phyloP scores from a whole-genome alignment of 2,113 vertebrate species.

The Stegostoma tigrinum region DNA sequence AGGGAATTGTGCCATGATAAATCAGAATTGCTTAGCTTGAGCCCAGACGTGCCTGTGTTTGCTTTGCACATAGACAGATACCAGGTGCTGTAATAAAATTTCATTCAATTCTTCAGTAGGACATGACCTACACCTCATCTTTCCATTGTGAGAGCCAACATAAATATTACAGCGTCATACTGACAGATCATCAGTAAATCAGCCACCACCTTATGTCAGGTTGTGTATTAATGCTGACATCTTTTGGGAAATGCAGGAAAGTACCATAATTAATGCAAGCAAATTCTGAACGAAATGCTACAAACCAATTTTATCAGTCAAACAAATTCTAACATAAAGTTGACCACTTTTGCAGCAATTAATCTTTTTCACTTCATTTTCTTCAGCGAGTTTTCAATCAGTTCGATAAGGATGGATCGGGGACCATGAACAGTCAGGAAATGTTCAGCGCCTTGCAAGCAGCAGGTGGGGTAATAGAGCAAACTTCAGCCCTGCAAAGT shows the following conservation, averaged over 20 bases:
- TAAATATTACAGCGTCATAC: too few species aligned
- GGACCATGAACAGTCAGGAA: constrained; percentile 9
- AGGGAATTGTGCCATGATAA: too few species aligned
- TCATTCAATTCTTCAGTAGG: too few species aligned
- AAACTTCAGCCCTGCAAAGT: not conserved
- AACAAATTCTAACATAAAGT: not conserved
- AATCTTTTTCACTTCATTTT: not conserved
- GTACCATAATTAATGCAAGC: not conserved
- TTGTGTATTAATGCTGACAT: not conserved
- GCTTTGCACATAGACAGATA: too few species aligned
- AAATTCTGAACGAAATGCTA: not conserved
- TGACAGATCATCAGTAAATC: too few species aligned
- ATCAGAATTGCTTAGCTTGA: too few species aligned
- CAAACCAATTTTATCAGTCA: not conserved
- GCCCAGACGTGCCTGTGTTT: too few species aligned
- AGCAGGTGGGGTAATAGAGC: not conserved
- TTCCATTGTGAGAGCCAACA: too few species aligned
- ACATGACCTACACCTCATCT: too few species aligned
- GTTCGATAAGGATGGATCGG: constrained; percentile 23
- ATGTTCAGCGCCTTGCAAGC: not conserved
- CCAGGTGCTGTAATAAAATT: too few species aligned
- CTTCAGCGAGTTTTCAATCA: constrained; percentile 18
- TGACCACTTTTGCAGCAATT: not conserved
- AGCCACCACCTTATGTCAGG: not conserved
- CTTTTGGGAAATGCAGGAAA: not conserved